phyloP scores from a whole-genome alignment of 2,888 invertebrate species.

The Monopis laevigella region DNA sequence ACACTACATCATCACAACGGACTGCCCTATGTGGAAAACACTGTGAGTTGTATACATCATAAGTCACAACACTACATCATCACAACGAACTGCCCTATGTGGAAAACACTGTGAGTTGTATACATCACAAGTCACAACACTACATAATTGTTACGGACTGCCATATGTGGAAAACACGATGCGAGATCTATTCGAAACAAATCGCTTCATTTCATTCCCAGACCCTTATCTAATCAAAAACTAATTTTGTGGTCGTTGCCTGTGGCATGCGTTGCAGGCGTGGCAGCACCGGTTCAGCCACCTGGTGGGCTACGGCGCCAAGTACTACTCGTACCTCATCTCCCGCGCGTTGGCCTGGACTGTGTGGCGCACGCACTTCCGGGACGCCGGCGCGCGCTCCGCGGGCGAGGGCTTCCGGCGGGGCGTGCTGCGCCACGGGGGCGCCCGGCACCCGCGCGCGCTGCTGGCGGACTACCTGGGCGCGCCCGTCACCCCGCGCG shows the following conservation, averaged over 20 bases:
- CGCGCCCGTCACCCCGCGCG: conserved; percentile 77
- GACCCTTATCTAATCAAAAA: not conserved
- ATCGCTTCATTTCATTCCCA: not conserved
- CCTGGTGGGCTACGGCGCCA: conserved; percentile 97
- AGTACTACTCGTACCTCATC: conserved; percentile 97
- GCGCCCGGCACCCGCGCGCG: conserved; percentile 80
- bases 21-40: no score
- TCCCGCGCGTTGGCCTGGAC: conserved; percentile 92
- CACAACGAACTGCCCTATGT: no score
- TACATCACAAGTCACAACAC: no score
- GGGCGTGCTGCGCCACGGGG: conserved; percentile 86
- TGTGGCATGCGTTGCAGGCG: conserved; percentile 69
- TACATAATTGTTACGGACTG: not conserved
- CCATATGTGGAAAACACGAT: no score
- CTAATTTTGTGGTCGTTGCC: not conserved
- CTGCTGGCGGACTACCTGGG: conserved; percentile 83
- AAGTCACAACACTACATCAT: no score
- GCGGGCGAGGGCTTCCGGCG: conserved; percentile 82
- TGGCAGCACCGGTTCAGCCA: conserved; percentile 98
- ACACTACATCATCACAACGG: no score
- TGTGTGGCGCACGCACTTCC: conserved; percentile 92
- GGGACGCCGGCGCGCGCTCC: conserved; percentile 79
- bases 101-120: no score
- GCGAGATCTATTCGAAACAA: no score
- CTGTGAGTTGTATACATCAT: no score